Conservation (phyloP, 1,140 invertebrate species). For the Lucilia sericata region DNA sequence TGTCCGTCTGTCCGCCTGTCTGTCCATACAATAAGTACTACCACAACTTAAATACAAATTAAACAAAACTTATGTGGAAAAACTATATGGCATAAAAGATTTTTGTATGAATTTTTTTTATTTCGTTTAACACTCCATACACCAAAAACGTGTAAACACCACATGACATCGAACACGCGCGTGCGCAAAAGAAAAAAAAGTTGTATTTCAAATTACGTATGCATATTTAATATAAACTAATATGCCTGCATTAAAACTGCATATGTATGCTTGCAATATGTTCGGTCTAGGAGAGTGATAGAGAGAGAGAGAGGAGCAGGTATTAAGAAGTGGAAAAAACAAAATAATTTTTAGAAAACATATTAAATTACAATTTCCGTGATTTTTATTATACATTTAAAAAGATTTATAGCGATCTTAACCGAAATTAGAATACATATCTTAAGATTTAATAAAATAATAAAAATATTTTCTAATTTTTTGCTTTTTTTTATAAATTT, state of each 20-base stretch:
- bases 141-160: constrained; percentile 38
- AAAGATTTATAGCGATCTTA: constrained; percentile 22
- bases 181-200: constrained; percentile 31
- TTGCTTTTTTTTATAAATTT: constrained; percentile 57
- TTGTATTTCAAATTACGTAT: background rate
- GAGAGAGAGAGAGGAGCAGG: background rate
- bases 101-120: background rate
- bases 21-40: background rate
- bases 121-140: too few relatives aligned
- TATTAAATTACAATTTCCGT: constrained; percentile 42
- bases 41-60: constrained; percentile 33
- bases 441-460: background rate
- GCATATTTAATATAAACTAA: constrained; percentile 19
- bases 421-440: constrained; percentile 10
- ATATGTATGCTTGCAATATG: background rate
- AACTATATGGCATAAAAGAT: constrained; percentile 34
- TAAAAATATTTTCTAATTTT: constrained; percentile 21
- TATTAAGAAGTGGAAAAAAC: too few relatives aligned
- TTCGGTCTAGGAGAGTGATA: background rate
- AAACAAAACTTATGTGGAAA: constrained; percentile 29
- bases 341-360: background rate
- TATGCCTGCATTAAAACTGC: background rate
- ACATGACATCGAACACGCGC: constrained; percentile 43
- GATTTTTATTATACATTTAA: constrained; percentile 34
- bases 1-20: background rate